These are phyloP conservation scores for Sebastes melanostomus DNA, from an alignment of 2,797 vertebrate genomes.

Conservation along the genomic window DNA sequence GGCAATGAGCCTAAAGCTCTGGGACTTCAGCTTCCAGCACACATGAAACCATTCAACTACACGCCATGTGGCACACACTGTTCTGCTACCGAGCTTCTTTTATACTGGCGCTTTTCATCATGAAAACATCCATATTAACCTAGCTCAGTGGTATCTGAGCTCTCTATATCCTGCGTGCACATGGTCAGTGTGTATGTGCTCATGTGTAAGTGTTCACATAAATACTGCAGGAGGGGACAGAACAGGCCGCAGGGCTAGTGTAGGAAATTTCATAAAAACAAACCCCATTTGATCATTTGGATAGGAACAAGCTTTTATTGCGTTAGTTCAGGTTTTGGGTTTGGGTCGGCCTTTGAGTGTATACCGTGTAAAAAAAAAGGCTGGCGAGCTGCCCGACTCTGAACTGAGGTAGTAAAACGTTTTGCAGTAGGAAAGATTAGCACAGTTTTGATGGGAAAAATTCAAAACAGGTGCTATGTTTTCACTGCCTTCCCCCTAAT, in stretches of 20 bases:
- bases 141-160: constrained; percentile 14
- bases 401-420: constrained; percentile 54
- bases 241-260: constrained; percentile 67
- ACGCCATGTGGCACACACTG: not conserved
- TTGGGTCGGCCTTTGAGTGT: constrained; percentile 38
- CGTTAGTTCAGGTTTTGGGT: constrained; percentile 40
- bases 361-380: constrained; percentile 38
- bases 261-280: constrained; percentile 65
- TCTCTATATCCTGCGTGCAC: constrained; percentile 7
- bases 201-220: constrained; percentile 41
- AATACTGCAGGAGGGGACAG: constrained; percentile 61
- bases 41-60: not conserved
- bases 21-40: not conserved
- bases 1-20: constrained; percentile 26
- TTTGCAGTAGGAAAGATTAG: constrained; percentile 57
- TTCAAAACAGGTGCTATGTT: constrained; percentile 66
- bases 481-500: constrained; percentile 41
- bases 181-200: constrained; percentile 14
- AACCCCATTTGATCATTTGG: constrained; percentile 67
- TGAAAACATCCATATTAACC: constrained; percentile 43
- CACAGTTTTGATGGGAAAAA: constrained; percentile 50
- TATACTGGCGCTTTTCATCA: constrained; percentile 22
- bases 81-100: constrained; percentile 17
- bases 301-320: constrained; percentile 57
- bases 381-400: constrained; percentile 42